Evolutionary conservation across 2,797 vertebrate species (phyloP).

Genomic region (Manis crassicaudata): DNA sequence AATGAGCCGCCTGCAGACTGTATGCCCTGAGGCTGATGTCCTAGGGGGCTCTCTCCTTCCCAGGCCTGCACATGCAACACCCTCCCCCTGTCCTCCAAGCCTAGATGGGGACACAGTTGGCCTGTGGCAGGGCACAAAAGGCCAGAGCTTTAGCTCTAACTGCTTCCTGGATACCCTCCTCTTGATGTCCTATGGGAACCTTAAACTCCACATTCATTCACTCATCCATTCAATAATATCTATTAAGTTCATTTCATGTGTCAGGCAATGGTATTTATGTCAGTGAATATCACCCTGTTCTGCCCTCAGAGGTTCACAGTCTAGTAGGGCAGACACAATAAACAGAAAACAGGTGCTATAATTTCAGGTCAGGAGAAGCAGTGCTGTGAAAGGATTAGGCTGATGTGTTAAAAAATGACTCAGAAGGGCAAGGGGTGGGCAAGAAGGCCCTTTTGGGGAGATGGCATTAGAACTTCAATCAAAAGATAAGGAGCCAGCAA

Average conservation of each 20-base stretch:
- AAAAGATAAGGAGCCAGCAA: background rate
- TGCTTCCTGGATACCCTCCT: background rate
- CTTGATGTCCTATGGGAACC: background rate
- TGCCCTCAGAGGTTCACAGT: slow-evolving; percentile 19
- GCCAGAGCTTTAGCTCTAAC: background rate
- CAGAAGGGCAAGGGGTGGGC: background rate
- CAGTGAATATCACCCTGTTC: background rate
- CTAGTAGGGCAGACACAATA: background rate
- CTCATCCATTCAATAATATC: background rate
- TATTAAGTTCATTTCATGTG: background rate
- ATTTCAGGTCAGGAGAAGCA: background rate
- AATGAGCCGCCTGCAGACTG: slow-evolving; percentile 66
- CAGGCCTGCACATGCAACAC: background rate
- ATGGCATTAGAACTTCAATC: background rate
- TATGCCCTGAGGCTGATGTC: slow-evolving; percentile 61
- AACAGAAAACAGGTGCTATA: background rate
- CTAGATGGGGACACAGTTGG: background rate
- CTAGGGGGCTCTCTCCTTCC: slow-evolving; percentile 53
- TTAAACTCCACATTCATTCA: slow-evolving; percentile 36
- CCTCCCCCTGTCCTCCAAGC: background rate
- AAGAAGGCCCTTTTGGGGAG: background rate
- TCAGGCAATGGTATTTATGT: background rate
- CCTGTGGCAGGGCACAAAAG: background rate
- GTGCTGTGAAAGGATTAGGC: background rate
- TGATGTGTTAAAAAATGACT: background rate